These are phyloP conservation scores for Cataglyphis cursor DNA, from an alignment of 2,888 invertebrate genomes.

Conservation along the genomic window DNA sequence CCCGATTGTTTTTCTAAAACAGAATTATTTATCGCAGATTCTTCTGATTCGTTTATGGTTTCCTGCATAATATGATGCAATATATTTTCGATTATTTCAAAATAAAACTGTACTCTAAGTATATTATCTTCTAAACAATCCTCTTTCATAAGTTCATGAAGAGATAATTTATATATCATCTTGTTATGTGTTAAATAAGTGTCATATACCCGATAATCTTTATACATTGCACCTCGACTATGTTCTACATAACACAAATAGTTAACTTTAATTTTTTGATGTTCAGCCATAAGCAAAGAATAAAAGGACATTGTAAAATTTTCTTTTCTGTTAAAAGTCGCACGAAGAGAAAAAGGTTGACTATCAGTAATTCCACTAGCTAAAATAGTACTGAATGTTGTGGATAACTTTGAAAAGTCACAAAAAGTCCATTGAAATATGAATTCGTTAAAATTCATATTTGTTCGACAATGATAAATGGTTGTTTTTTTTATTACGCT, in stretches of 20 bases:
- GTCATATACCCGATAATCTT: neutral
- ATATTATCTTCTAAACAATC: neutral
- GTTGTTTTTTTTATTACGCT: neutral
- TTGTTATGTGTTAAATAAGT: neutral
- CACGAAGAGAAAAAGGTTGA: neutral
- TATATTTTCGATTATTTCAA: neutral
- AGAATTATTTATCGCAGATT: neutral
- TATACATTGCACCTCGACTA: too few relatives aligned
- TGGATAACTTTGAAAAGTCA: neutral
- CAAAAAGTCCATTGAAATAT: neutral
- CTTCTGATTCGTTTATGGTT: neutral
- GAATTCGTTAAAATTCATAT: neutral
- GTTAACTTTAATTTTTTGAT: neutral
- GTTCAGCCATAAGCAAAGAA: neutral
- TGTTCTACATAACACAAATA: neutral
- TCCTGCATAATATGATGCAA: neutral
- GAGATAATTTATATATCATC: neutral
- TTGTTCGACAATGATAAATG: neutral
- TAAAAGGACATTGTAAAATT: neutral
- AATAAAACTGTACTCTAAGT: neutral
- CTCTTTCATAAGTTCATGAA: fast-evolving
- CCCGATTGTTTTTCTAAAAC: neutral
- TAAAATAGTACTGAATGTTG: neutral
- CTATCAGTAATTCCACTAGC: neutral
- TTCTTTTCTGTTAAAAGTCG: neutral